Evolutionary conservation across 2,797 vertebrate genomes (phyloP).

Genomic region (Galagoides demidoff): DNA sequence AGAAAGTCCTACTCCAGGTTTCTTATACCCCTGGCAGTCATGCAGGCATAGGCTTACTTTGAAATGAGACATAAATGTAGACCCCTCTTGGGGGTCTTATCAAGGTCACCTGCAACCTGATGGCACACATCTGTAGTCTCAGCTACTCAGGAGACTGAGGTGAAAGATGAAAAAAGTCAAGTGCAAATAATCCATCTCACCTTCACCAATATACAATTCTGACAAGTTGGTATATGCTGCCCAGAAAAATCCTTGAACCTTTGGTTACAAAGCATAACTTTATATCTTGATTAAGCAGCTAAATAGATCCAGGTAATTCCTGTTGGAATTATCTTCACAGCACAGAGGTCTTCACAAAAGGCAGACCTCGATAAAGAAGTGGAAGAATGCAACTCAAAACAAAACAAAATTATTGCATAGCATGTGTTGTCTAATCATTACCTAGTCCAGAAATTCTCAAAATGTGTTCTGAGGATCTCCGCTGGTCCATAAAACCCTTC

Average conservation of each 20-base stretch:
- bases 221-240: background rate
- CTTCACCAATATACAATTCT: background rate
- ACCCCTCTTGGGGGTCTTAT: background rate
- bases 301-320: background rate
- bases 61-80: background rate
- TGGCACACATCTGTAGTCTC: no score
- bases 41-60: background rate
- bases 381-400: background rate
- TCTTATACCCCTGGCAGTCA: background rate
- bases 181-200: background rate
- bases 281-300: background rate
- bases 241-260: background rate
- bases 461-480: background rate
- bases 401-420: background rate
- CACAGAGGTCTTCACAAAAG: background rate
- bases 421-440: background rate
- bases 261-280: background rate
- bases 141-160: no score
- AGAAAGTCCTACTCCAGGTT: background rate
- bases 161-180: background rate
- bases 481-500: background rate
- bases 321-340: background rate
- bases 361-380: background rate
- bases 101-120: background rate
- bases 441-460: background rate